Evolutionary conservation across 2,113 vertebrate species (phyloP).

Genomic region (Eidolon helvum): DNA sequence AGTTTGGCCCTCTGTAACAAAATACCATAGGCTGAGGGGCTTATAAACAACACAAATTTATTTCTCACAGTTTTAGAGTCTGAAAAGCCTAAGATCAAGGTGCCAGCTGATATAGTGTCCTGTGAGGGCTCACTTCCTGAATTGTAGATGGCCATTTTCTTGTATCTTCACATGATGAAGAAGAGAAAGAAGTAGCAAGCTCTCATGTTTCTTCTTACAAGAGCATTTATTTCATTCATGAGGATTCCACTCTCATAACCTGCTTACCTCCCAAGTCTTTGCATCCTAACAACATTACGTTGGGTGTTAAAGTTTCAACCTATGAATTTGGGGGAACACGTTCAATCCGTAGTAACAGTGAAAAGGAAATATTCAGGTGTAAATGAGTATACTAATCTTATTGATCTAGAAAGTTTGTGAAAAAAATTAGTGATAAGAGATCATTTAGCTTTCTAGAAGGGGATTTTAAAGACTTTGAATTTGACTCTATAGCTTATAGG

Average conservation of each 20-base stretch:
- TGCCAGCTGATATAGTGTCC: not conserved
- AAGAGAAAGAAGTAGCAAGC: not conserved
- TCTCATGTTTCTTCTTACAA: not conserved
- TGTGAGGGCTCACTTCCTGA: not conserved
- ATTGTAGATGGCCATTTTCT: not conserved
- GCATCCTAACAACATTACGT: not conserved
- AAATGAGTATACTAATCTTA: not conserved
- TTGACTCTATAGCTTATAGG: not conserved
- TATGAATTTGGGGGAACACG: not conserved
- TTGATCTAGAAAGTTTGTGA: not conserved
- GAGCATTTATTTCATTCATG: not conserved
- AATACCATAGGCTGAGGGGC: not conserved
- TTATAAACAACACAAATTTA: not conserved
- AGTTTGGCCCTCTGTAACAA: not conserved
- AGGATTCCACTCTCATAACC: not conserved
- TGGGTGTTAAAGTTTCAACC: not conserved
- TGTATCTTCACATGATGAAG: not conserved
- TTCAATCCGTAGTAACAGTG: not conserved
- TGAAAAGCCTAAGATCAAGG: not conserved
- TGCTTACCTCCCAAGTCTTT: not conserved
- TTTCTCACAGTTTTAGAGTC: not conserved
- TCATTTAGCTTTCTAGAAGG: not conserved
- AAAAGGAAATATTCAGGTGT: not conserved
- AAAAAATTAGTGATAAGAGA: not conserved
- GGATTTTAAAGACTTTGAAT: not conserved